A percentile compares a stretch with the other conserved stretches of the same genome.
phyloP scores from a whole-genome alignment of 2,888 invertebrate genomes.

The Rhingia campestris region DNA sequence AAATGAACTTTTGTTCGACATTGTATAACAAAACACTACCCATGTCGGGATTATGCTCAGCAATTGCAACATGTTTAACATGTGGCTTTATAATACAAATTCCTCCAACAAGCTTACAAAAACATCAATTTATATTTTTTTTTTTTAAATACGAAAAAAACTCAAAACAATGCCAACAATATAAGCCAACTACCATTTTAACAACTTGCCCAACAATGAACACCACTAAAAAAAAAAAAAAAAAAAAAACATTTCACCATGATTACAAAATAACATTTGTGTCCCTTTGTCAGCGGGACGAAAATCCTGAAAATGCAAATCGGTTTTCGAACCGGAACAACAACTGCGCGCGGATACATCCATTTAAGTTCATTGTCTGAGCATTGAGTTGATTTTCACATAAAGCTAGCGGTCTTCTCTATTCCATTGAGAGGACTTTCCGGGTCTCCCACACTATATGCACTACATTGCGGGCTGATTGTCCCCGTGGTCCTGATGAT shows the following conservation, averaged over 20 bases:
- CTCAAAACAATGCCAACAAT: conserved; percentile 23
- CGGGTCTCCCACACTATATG: conserved; percentile 8
- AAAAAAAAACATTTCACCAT: conserved; percentile 28
- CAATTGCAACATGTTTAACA: no score
- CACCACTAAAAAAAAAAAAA: conserved; percentile 17
- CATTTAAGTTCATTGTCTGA: conserved; percentile 70
- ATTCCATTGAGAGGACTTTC: conserved; percentile 26
- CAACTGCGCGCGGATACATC: conserved; percentile 52
- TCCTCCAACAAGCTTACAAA: no score
- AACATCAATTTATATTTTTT: no score
- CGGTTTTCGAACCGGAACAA: conserved; percentile 71
- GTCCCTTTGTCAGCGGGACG: conserved; percentile 53
- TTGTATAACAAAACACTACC: no score
- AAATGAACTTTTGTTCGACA: no score
- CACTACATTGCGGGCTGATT: no score
- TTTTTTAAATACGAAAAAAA: not conserved
- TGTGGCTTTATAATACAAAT: no score
- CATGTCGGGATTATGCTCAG: no score
- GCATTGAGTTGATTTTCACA: conserved; percentile 58
- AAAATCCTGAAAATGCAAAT: conserved; percentile 79
- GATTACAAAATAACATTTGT: conserved; percentile 68
- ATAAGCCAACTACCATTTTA: not conserved
- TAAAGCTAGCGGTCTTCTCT: conserved; percentile 46
- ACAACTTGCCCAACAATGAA: conserved; percentile 3
- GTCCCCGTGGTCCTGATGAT: conserved; percentile 19